Percentiles rank a stretch among this genome's conserved stretches.
These are phyloP conservation scores for Eulemur rubriventer DNA, from an alignment of 2,797 vertebrate species.

Conservation along the genomic window DNA sequence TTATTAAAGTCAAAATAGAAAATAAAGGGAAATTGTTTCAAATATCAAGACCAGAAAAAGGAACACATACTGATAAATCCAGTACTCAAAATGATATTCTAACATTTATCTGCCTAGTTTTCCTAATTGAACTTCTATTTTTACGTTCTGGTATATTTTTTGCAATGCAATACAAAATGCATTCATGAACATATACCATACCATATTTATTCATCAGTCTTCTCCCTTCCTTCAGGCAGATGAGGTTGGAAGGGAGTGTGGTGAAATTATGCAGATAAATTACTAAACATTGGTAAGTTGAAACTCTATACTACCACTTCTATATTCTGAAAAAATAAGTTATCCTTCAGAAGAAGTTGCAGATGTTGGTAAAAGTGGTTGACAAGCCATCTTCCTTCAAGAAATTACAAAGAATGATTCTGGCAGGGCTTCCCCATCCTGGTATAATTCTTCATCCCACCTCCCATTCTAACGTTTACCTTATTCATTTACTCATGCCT, in stretches of 20 bases:
- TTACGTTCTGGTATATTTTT: not conserved
- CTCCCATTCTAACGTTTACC: not conserved
- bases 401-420: not conserved
- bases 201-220: constrained; percentile 7
- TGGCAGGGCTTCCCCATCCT: not conserved
- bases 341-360: not conserved
- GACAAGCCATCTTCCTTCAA: not conserved
- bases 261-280: constrained; percentile 10
- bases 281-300: not conserved
- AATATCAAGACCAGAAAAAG: constrained; percentile 29
- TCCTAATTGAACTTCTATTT: constrained; percentile 31
- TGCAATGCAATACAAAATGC: constrained; percentile 21
- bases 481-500: not conserved
- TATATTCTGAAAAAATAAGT: not conserved
- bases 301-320: not conserved
- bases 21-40: constrained; percentile 20
- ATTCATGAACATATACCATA: not conserved
- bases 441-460: not conserved
- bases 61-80: not conserved
- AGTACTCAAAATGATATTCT: constrained; percentile 40
- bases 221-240: not conserved
- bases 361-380: not conserved
- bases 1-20: constrained; percentile 55
- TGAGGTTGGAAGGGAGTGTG: not conserved
- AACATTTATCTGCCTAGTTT: constrained; percentile 41